These are phyloP conservation scores for Orchesella flavescens DNA, from an alignment of 2,888 invertebrate species.

Conservation along the genomic window DNA sequence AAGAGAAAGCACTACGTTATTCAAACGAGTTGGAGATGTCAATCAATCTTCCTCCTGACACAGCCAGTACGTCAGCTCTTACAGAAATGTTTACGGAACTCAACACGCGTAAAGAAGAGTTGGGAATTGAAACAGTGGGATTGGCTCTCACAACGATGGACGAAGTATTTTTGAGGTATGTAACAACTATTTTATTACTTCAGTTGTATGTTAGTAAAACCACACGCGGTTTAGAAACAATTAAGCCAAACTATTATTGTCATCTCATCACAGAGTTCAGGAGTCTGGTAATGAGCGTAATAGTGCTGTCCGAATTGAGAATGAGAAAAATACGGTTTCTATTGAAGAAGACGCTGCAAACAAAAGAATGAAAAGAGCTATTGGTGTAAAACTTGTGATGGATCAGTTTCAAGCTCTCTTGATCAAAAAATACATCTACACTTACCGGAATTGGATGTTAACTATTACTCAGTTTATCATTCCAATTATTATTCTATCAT, in stretches of 20 bases:
- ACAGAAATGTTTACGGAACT: conserved; percentile 11
- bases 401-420: conserved; percentile 60
- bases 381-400: background rate
- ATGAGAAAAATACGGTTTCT: too few relatives aligned
- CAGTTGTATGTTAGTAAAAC: too few relatives aligned
- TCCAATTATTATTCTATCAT: too few relatives aligned
- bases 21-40: conserved; percentile 75
- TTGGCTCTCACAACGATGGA: conserved; percentile 89
- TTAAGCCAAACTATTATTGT: too few relatives aligned
- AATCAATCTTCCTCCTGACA: background rate
- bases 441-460: conserved; percentile 65
- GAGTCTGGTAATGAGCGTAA: too few relatives aligned
- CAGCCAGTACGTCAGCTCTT: background rate
- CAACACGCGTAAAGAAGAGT: background rate
- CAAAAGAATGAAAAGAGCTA: background rate
- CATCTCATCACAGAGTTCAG: too few relatives aligned
- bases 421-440: conserved; percentile 66
- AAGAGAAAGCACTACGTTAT: conserved; percentile 80
- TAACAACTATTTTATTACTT: too few relatives aligned
- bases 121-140: conserved; percentile 76
- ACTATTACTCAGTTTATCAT: conserved; percentile 59
- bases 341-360: too few relatives aligned
- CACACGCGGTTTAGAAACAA: too few relatives aligned
- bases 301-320: too few relatives aligned
- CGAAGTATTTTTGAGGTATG: conserved; percentile 87